Conservation (phyloP, 2,113 vertebrate genomes). For the Myotis yumanensis region DNA sequence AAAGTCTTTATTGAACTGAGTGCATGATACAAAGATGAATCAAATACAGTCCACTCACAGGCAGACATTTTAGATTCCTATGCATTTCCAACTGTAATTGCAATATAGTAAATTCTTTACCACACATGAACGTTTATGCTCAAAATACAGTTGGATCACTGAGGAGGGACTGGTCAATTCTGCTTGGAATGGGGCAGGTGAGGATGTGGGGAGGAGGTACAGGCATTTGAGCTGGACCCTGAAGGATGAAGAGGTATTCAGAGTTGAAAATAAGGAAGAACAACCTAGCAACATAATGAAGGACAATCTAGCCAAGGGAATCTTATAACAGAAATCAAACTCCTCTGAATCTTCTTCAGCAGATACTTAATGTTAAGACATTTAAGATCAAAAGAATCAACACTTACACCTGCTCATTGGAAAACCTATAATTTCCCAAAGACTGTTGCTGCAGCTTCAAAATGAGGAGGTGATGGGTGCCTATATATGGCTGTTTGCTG, state of each 20-base stretch:
- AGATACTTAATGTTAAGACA: neutral
- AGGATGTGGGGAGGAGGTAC: neutral
- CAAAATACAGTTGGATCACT: neutral
- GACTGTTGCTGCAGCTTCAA: neutral
- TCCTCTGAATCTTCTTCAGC: neutral
- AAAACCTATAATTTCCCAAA: neutral
- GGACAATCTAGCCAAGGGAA: neutral
- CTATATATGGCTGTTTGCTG: neutral
- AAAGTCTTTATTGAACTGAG: neutral
- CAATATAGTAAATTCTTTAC: neutral
- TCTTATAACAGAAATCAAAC: neutral
- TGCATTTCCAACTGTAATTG: neutral
- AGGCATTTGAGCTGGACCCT: neutral
- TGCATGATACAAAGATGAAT: neutral
- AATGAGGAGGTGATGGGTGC: neutral
- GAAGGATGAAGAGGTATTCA: neutral
- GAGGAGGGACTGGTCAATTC: neutral
- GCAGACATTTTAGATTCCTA: neutral
- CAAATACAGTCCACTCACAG: neutral
- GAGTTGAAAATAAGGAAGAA: neutral
- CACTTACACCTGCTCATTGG: neutral
- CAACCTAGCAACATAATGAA: neutral
- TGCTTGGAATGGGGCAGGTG: neutral
- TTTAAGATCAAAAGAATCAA: neutral
- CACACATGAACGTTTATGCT: neutral